Percentiles rank a stretch among this genome's conserved stretches.
These are phyloP conservation scores for Willowsia nigromaculata DNA, from an alignment of 2,888 invertebrate species.

Conservation along the genomic window DNA sequence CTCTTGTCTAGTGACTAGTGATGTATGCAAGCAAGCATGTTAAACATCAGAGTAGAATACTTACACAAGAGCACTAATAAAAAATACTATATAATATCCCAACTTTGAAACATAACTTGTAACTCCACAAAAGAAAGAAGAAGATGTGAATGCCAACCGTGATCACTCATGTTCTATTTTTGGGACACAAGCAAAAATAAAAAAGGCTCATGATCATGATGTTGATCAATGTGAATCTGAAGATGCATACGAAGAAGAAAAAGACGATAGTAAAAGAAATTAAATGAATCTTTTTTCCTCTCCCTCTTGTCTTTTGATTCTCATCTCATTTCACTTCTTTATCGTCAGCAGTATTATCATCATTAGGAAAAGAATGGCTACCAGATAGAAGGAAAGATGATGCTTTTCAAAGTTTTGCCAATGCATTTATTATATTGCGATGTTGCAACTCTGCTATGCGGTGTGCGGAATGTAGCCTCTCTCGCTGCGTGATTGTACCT, in stretches of 20 bases:
- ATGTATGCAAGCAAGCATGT: neutral
- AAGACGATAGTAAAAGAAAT: conserved; percentile 9
- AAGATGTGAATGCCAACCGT: conserved; percentile 27
- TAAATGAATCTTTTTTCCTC: conserved; percentile 20
- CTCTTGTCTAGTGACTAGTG: neutral
- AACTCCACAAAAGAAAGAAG: conserved; percentile 7
- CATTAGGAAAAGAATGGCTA: neutral
- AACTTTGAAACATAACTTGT: neutral
- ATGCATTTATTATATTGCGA: conserved; percentile 33
- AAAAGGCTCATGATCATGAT: conserved; percentile 53
- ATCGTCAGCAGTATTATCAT: neutral
- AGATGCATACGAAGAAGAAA: too few species aligned
- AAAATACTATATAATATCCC: neutral
- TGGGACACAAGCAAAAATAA: conserved; percentile 64
- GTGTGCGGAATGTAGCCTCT: conserved; percentile 17
- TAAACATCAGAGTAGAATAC: neutral
- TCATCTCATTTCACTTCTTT: neutral
- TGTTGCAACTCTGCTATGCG: neutral
- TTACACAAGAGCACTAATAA: neutral
- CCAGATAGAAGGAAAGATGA: neutral
- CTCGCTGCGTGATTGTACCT: too few species aligned
- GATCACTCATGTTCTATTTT: conserved; percentile 65
- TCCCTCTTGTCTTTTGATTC: neutral
- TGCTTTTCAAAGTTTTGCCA: neutral
- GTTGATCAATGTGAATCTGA: conserved; percentile 37